phyloP scores from a whole-genome alignment of 2,888 invertebrate genomes.

The Lingula anatina region DNA sequence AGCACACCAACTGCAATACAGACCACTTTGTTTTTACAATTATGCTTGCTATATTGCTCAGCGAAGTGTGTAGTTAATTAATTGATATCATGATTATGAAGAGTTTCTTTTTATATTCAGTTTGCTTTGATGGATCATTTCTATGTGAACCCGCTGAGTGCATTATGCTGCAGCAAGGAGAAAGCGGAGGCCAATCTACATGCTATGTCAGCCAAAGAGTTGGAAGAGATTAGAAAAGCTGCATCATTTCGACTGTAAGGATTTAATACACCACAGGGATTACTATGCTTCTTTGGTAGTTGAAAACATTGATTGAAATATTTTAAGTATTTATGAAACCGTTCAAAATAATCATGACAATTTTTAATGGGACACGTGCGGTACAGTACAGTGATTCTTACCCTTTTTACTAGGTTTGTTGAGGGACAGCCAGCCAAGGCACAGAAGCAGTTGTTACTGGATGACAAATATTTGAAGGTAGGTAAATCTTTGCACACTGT shows the following conservation, averaged over 20 bases:
- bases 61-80: too few species aligned
- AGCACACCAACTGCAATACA: too few species aligned
- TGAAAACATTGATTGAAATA: not conserved
- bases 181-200: conserved; percentile 50
- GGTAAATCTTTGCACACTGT: not conserved
- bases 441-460: conserved; percentile 62
- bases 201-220: conserved; percentile 23
- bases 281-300: too few species aligned
- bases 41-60: too few species aligned
- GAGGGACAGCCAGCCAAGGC: conserved; percentile 60
- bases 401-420: conserved; percentile 54
- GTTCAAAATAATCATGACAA: too few species aligned
- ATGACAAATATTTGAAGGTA: conserved; percentile 59
- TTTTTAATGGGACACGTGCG: too few species aligned
- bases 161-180: conserved; percentile 64
- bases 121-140: conserved; percentile 84
- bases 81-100: too few species aligned
- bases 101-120: too few species aligned
- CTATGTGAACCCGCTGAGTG: conserved; percentile 64
- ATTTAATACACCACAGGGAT: not conserved
- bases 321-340: not conserved
- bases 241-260: conserved; percentile 64
- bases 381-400: too few species aligned
- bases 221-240: conserved; percentile 53
- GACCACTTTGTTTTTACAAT: too few species aligned